These are phyloP conservation scores for Drosophila nannoptera DNA, from an alignment of 1,140 invertebrate genomes.

Conservation along the genomic window DNA sequence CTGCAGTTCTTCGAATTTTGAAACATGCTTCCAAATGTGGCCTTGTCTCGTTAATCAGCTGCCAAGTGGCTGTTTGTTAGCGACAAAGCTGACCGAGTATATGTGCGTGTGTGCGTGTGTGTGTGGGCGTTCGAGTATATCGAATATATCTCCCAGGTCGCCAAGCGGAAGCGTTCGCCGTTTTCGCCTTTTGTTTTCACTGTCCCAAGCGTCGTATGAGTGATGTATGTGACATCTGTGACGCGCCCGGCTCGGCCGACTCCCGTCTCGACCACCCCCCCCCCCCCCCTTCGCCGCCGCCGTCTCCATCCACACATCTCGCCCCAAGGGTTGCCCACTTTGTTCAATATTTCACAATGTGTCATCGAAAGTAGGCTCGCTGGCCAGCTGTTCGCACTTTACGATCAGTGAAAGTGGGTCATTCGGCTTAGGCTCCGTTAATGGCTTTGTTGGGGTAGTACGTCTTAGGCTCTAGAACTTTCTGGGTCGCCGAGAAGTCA, in stretches of 20 bases:
- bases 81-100: slow-evolving; percentile 5
- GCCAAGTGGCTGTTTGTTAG: slow-evolving; percentile 12
- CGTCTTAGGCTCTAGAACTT: not conserved
- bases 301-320: not conserved
- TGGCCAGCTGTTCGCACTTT: slow-evolving; percentile 24
- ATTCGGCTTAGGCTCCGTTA: slow-evolving; percentile 4
- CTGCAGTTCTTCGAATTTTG: slow-evolving; percentile 43
- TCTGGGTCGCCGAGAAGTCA: not conserved
- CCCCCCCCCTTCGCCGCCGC: not conserved
- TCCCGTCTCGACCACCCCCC: not conserved
- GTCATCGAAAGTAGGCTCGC: slow-evolving; percentile 44
- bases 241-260: slow-evolving; percentile 7
- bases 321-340: slow-evolving; percentile 48
- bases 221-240: slow-evolving; percentile 54
- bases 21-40: slow-evolving; percentile 48
- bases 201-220: slow-evolving; percentile 43
- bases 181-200: slow-evolving; percentile 39
- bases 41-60: slow-evolving; percentile 54
- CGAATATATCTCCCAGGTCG: slow-evolving; percentile 8
- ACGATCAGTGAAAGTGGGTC: slow-evolving; percentile 52
- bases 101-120: slow-evolving; percentile 1
- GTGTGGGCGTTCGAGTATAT: slow-evolving; percentile 35
- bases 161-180: slow-evolving; percentile 45
- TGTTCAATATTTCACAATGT: slow-evolving; percentile 49
- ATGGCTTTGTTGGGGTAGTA: slow-evolving; percentile 47